These are phyloP conservation scores for Dinoponera quadriceps DNA, from an alignment of 1,140 invertebrate genomes.

Conservation along the genomic window DNA sequence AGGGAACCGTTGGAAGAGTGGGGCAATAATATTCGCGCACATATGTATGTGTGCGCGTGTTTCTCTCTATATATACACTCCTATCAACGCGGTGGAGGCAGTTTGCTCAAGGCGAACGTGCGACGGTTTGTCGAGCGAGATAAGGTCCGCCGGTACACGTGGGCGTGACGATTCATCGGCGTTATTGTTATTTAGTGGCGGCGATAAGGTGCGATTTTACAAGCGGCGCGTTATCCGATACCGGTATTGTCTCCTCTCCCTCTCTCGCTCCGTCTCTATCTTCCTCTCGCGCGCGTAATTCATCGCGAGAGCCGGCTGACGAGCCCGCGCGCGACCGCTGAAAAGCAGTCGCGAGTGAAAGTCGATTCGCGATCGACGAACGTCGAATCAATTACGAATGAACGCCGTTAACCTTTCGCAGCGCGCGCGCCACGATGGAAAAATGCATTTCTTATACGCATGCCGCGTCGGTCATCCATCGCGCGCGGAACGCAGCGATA, in stretches of 20 bases:
- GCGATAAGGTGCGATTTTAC: constrained; percentile 70
- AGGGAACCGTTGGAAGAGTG: constrained; percentile 3
- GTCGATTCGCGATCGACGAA: constrained; percentile 53
- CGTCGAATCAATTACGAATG: constrained; percentile 51
- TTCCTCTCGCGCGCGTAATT: constrained; percentile 17
- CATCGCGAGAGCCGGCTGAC: not conserved
- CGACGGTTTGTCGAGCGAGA: constrained; percentile 64
- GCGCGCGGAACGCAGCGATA: not conserved
- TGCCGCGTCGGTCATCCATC: constrained; percentile 19
- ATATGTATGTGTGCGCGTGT: not conserved
- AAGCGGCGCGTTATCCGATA: constrained; percentile 30
- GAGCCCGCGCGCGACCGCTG: not conserved
- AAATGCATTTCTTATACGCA: constrained; percentile 36
- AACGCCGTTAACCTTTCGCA: constrained; percentile 43
- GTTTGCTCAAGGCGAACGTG: constrained; percentile 46
- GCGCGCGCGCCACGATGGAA: not conserved
- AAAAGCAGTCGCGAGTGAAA: constrained; percentile 40
- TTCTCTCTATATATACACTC: not conserved
- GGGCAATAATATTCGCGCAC: not conserved
- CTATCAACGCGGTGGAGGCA: not conserved
- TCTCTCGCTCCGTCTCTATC: too few relatives aligned
- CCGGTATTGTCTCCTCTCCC: not conserved
- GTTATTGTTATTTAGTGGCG: constrained; percentile 58
- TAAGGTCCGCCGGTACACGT: constrained; percentile 54
- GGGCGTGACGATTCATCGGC: constrained; percentile 58